Conservation (phyloP, 2,113 vertebrate genomes). For the Chiloscyllium plagiosum region DNA sequence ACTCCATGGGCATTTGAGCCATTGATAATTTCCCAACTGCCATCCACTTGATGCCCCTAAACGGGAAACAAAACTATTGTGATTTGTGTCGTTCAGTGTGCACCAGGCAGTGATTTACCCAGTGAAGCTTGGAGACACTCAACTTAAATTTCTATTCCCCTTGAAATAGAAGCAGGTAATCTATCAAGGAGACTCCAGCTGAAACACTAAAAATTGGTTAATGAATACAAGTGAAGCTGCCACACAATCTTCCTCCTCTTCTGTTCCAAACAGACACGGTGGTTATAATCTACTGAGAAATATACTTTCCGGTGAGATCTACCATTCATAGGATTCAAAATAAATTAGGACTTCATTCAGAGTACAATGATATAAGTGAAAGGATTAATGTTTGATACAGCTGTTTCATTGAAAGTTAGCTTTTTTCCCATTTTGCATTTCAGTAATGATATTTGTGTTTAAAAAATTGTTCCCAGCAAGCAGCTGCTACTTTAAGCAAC, state of each 20-base stretch:
- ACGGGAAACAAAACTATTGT: neutral
- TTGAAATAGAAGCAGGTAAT: neutral
- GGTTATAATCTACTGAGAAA: neutral
- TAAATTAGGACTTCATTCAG: neutral
- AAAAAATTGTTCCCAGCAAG: slow-evolving; percentile 10
- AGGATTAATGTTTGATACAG: neutral
- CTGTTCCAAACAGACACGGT: neutral
- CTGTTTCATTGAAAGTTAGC: neutral
- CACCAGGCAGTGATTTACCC: neutral
- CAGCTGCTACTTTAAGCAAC: neutral
- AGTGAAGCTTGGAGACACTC: neutral
- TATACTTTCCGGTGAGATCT: neutral
- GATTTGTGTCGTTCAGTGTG: neutral
- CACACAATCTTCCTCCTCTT: neutral
- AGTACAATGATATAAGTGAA: neutral
- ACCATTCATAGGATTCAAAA: neutral
- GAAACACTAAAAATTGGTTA: neutral
- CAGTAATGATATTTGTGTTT: neutral
- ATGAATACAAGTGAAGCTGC: neutral
- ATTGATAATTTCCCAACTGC: neutral
- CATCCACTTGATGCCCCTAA: neutral
- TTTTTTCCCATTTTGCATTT: neutral
- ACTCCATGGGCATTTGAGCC: too few species aligned
- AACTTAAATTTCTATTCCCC: too few species aligned
- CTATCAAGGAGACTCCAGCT: neutral